Evolutionary conservation across 2,113 vertebrate species (phyloP), one percentile per base, ranked within the genome.

Genomic region (Parotia lawesii): DNA sequence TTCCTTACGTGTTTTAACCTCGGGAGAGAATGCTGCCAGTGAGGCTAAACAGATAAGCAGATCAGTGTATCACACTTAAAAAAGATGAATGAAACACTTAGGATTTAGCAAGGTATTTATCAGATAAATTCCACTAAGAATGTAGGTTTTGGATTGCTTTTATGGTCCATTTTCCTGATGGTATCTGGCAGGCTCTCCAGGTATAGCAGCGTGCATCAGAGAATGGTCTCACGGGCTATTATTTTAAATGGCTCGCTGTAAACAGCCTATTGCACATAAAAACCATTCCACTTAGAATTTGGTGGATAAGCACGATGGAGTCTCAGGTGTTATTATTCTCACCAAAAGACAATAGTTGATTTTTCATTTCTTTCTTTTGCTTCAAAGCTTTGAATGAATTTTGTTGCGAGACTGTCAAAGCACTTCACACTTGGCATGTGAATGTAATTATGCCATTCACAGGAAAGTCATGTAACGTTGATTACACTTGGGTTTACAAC

Each of bases 401-500:
- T 85, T 66, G 31, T 33, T 90, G 65, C 0, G 3, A 94, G 72
- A 18, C 82, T 90, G 80, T 94, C 96, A 94, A 93, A 83, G 95
- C 90, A 85, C 23, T 21, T 96, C 93, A 91, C 37, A 45, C 80
- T 80, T 92, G 91, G 89, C 95, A 94, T 97, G 97, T 97, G 97
- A 94, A 90, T 67, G 92, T 81, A 94, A 95, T 98, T 96, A 97
- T 73, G 60, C 12, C 31, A 94, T 91, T 93, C 85, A 74, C 89
- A 92, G 86, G 69, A 89, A 92, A 95, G 92, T 94, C 94, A 94
- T 54, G 87, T 90, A 90, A 85, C 31, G 6, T 1, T 95, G 96
- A 96, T 96, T 93, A 85, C 85, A 71, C 89, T 85, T 66, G 82
- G 66, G 80, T 82, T 96, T 95, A 94, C 93, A 89, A 73, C 61